A percentile compares a stretch with the other conserved stretches of the same genome.
These are phyloP conservation scores for Chionomys nivalis DNA, from an alignment of 2,113 vertebrate species.

Conservation along the genomic window DNA sequence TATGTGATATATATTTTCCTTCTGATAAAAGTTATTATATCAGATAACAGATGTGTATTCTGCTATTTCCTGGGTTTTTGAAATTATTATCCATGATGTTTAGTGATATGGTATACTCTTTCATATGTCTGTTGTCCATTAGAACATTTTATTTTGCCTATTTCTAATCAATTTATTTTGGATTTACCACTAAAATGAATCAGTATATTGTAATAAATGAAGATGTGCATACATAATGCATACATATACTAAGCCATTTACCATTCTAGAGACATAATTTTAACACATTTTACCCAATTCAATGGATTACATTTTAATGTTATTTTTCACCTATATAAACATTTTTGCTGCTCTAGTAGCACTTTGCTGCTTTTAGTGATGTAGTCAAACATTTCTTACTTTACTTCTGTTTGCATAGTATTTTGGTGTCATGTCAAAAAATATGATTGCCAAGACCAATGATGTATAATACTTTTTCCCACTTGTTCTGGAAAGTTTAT, in stretches of 20 bases:
- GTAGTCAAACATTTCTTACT: neutral
- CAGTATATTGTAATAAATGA: neutral
- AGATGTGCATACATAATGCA: neutral
- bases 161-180: neutral
- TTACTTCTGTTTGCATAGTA: neutral
- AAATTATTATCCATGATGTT: neutral
- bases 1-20: neutral
- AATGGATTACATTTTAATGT: neutral
- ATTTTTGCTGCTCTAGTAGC: neutral
- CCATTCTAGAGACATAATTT: neutral
- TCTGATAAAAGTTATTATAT: neutral
- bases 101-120: neutral
- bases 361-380: too few relatives aligned
- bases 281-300: neutral
- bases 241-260: neutral
- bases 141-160: neutral
- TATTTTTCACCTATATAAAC: neutral
- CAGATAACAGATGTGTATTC: neutral
- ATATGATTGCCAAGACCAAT: neutral
- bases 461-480: neutral
- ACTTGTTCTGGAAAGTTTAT: neutral
- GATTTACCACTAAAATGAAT: neutral
- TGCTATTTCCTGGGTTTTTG: neutral
- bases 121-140: neutral
- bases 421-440: neutral